These are phyloP conservation scores for Chymomyza amoena DNA, from an alignment of 2,888 invertebrate species.

Conservation along the genomic window DNA sequence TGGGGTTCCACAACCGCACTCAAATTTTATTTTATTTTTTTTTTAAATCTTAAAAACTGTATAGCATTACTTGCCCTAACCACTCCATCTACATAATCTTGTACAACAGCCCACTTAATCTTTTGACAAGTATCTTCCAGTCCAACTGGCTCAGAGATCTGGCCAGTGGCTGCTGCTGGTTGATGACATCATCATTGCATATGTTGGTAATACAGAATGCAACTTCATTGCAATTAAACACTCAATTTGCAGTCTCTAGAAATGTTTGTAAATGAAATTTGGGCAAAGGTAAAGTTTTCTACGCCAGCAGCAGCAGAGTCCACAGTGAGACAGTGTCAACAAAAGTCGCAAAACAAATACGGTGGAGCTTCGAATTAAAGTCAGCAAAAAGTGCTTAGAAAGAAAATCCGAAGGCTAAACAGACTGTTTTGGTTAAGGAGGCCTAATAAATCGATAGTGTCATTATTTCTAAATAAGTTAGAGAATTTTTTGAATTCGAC, in stretches of 20 bases:
- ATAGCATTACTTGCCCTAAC: too few relatives aligned
- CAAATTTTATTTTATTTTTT: too few relatives aligned
- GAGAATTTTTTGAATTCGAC: too few relatives aligned
- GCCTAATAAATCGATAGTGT: too few relatives aligned
- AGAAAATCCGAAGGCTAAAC: too few relatives aligned
- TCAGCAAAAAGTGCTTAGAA: too few relatives aligned
- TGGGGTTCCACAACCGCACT: too few relatives aligned
- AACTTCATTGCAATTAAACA: constrained; percentile 66
- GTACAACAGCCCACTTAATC: background rate
- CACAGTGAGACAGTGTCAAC: constrained; percentile 46
- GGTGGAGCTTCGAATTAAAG: background rate
- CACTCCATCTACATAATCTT: background rate
- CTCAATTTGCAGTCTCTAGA: constrained; percentile 59
- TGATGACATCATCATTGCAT: constrained; percentile 29
- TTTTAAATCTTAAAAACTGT: too few relatives aligned
- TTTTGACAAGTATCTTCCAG: background rate
- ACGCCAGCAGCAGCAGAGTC: constrained; percentile 31
- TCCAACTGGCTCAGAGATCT: background rate
- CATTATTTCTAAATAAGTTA: too few relatives aligned
- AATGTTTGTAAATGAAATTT: constrained; percentile 67
- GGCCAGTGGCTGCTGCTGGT: background rate
- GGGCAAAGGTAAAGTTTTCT: constrained; percentile 67
- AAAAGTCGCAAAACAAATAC: constrained; percentile 66
- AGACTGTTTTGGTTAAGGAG: too few relatives aligned
- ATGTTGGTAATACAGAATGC: constrained; percentile 51